These are phyloP conservation scores for Dasysyrphus albostriatus DNA, from an alignment of 2,888 invertebrate species.

Conservation along the genomic window DNA sequence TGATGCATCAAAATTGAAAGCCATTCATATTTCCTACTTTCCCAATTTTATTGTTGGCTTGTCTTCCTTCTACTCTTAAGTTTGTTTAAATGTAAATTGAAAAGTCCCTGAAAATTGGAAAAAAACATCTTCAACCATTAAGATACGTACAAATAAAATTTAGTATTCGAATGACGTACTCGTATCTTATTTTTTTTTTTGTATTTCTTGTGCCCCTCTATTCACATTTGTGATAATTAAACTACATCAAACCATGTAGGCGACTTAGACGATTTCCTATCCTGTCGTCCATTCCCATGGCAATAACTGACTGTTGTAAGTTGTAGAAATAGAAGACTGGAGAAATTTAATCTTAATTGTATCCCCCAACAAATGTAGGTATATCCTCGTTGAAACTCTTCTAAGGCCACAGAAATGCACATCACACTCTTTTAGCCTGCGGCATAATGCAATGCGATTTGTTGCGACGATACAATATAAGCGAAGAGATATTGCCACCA, in stretches of 20 bases:
- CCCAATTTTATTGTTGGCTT: neutral
- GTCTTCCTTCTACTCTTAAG: neutral
- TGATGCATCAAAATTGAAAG: too few species aligned
- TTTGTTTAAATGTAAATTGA: neutral
- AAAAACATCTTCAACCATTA: neutral
- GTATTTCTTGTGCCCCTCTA: constrained; percentile 3
- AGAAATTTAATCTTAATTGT: constrained; percentile 76
- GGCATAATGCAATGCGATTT: constrained; percentile 53
- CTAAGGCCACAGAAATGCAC: constrained; percentile 32
- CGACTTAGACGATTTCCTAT: constrained; percentile 67
- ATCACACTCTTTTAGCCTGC: constrained; percentile 62
- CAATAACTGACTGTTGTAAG: neutral
- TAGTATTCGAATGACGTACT: constrained; percentile 15
- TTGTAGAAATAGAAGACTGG: constrained; percentile 24
- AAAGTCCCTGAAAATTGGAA: neutral
- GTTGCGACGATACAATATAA: constrained; percentile 53
- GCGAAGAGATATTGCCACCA: constrained; percentile 64
- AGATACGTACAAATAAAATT: constrained; percentile 11
- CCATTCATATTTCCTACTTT: neutral
- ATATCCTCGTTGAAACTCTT: constrained; percentile 65
- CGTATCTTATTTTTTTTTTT: neutral
- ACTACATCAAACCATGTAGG: constrained; percentile 72
- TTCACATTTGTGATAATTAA: constrained; percentile 73
- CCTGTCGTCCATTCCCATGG: constrained; percentile 58
- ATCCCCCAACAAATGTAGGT: constrained; percentile 58